A percentile compares a stretch with the other conserved stretches of the same genome.
phyloP scores from a whole-genome alignment of 1,140 invertebrate genomes.

The Apis mellifera region Amel_HAv3.1 CM009941.2:10820501-10821000 shows the following conservation, averaged over 20 bases:
- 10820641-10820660: background rate
- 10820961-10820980: background rate
- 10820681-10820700: background rate
- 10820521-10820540: background rate
- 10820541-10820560: background rate
- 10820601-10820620: background rate
- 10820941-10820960: background rate
- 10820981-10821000: background rate
- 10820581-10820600: background rate
- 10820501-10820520: background rate
- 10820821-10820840: background rate
- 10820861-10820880: constrained; percentile 11
- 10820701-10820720: background rate
- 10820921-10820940: background rate
- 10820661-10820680: background rate
- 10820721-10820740: background rate
- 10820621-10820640: background rate
- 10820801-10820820: constrained; percentile 3
- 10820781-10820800: background rate
- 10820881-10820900: background rate
- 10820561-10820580: background rate
- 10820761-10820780: background rate
- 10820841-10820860: background rate
- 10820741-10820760: background rate
- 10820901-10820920: background rate